Percentiles rank a stretch among this genome's conserved stretches.
Evolutionary conservation across 1,140 invertebrate genomes (phyloP).

Genomic region (Zaprionus lachaisei): DNA sequence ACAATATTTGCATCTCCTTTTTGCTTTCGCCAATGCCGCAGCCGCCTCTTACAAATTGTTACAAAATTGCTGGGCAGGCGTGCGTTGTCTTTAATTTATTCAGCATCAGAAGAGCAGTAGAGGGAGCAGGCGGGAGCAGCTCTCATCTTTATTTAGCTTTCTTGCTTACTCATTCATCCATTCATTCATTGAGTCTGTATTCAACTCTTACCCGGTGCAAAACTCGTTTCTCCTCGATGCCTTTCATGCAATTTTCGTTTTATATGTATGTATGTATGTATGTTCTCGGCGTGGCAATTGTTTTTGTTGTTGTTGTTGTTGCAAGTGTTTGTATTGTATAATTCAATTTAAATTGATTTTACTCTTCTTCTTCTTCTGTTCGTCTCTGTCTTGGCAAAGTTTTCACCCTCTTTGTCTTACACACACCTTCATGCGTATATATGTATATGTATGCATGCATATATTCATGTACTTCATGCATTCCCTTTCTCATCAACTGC

Average conservation of each 20-base stretch:
- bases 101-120: constrained; percentile 34
- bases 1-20: constrained; percentile 50
- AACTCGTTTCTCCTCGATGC: constrained; percentile 60
- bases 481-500: constrained; percentile 32
- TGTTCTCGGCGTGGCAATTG: constrained; percentile 17
- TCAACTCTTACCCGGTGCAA: constrained; percentile 50
- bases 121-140: neutral
- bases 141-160: constrained; percentile 77
- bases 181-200: constrained; percentile 68
- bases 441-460: neutral
- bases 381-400: constrained; percentile 28
- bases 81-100: constrained; percentile 69
- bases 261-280: constrained; percentile 7
- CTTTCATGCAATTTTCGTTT: constrained; percentile 41
- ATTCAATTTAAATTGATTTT: constrained; percentile 80
- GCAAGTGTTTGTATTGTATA: constrained; percentile 63
- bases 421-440: constrained; percentile 1
- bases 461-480: constrained; percentile 6
- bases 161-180: constrained; percentile 45
- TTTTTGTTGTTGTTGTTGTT: constrained; percentile 38
- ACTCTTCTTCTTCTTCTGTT: constrained; percentile 36
- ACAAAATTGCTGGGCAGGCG: constrained; percentile 57
- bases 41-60: constrained; percentile 59
- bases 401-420: constrained; percentile 20
- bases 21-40: constrained; percentile 3